Base-by-base conservation (phyloP, 2,797 vertebrate species). In the Streptopelia turtur region DNA sequence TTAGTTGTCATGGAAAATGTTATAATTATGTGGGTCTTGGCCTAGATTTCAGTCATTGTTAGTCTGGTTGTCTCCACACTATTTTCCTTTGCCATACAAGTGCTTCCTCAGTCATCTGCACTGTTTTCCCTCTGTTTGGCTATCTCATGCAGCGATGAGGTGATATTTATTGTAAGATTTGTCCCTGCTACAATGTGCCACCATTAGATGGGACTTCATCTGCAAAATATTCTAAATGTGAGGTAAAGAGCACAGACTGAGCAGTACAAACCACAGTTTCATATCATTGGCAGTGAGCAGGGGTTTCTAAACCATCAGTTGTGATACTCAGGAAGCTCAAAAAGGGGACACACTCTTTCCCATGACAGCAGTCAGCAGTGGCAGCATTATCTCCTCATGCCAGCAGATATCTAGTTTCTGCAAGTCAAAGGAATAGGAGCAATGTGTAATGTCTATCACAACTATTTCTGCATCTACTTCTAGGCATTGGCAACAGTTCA, bases 1-100 rank as follows among this genome's bases (percentile, higher is more conserved):
- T 75, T 78, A 72, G 76, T 59, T 93, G 80, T 88, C 83, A 91
- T 81, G 63, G 90, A 83, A 95, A 93, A 91, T 81, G 61, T 83
- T 94, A 90, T 71, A 90, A 90, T 95, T 90, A 91, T 55, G 80
- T 78, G 59, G 41, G 56, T 41, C 37, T 78, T 72, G 72, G 85
- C 92, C 93, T 90, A 90, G 85, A 76, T 95, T 95, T 93, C 80
- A 65, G 63, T 53, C 55, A 47, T 45, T 81, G 47, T 83, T 59
- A 27, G 35, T 47, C 69, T 65, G 61, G 24, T 11, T 91, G n/a
- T 86, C 57, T 91, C 33, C 50, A 78, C 18, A 5, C 45, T 37
- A 22, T 83, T 78, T 87, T 52, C 72, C 22, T 30, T 31, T 31
- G 23, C n/a, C 1, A 3, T 49, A 21, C 7, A 57, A 91, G 50